Conservation (phyloP, 2,113 vertebrate genomes). For the Pandion haliaetus region DNA sequence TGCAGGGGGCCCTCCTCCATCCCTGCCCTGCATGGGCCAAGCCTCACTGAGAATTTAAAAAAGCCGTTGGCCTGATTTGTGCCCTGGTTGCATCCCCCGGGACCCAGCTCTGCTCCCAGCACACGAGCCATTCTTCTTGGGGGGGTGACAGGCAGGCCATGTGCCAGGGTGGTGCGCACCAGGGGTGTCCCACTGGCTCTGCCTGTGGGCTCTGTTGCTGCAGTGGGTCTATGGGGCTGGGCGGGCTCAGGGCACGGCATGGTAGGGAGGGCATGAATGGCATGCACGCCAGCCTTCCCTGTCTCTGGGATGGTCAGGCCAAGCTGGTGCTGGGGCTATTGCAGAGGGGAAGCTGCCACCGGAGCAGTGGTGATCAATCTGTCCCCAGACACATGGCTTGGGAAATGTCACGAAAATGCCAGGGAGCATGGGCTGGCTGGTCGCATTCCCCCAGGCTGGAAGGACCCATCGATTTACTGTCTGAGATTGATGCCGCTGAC, state of each 20-base stretch:
- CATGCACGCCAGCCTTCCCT: neutral
- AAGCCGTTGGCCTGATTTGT: neutral
- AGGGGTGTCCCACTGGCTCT: neutral
- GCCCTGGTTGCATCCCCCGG: neutral
- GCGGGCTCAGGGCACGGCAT: rapidly evolving
- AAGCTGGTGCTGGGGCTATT: neutral
- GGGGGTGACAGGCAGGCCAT: rapidly evolving
- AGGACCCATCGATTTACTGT: neutral
- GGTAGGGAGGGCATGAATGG: neutral
- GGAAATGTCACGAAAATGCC: slow-evolving; percentile 58
- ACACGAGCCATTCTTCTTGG: neutral
- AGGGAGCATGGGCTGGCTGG: neutral
- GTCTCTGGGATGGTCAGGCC: neutral
- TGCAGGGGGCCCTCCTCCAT: neutral
- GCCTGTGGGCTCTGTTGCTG: rapidly evolving
- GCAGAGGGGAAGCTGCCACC: neutral
- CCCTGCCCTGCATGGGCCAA: neutral
- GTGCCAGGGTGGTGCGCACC: neutral
- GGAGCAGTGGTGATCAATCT: neutral
- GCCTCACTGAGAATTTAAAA: neutral
- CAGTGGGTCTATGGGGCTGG: rapidly evolving
- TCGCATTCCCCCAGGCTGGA: neutral
- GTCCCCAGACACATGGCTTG: rapidly evolving
- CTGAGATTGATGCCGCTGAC: neutral
- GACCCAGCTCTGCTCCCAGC: neutral